phyloP scores from a whole-genome alignment of 2,797 vertebrate genomes.

The Poecilia picta region DNA sequence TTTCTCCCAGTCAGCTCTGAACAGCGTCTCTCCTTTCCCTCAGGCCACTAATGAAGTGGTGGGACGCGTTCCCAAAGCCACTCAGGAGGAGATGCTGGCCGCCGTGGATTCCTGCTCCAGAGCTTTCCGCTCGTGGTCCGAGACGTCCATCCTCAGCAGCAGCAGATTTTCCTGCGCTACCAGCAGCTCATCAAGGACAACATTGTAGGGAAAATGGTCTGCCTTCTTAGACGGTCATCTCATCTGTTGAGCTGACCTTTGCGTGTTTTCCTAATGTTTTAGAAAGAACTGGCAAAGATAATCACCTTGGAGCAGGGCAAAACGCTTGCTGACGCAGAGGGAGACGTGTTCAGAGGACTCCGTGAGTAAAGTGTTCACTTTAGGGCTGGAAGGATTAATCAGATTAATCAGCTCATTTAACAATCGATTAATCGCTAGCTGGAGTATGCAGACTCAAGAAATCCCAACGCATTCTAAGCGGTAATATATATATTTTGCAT shows the following conservation, averaged over 20 bases:
- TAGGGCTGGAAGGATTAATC: no score
- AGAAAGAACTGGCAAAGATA: conserved; percentile 95
- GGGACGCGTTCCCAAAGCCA: conserved; percentile 90
- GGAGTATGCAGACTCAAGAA: no score
- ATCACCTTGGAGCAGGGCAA: conserved; percentile 98
- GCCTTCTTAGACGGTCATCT: neutral
- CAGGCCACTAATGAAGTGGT: conserved; percentile 97
- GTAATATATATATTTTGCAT: no score
- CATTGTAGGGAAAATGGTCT: conserved; percentile 80
- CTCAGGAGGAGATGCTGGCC: conserved; percentile 91
- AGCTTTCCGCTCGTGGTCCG: conserved; percentile 88
- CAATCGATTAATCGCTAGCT: no score
- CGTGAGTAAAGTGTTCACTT: conserved; percentile 84
- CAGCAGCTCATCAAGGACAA: conserved; percentile 99
- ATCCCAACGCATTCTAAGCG: no score
- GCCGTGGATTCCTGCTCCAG: conserved; percentile 90
- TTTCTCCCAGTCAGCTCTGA: conserved; percentile 38
- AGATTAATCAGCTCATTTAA: no score
- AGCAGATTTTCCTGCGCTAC: conserved; percentile 95
- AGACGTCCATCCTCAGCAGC: conserved; percentile 91
- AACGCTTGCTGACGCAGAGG: conserved; percentile 98
- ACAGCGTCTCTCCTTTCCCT: conserved; percentile 32
- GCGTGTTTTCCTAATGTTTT: conserved; percentile 47
- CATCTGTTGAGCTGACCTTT: neutral
- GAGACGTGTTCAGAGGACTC: conserved; percentile 96